Percentiles rank a stretch among this genome's conserved stretches.
These are phyloP conservation scores for Eretmochelys imbricata DNA, from an alignment of 2,113 vertebrate species.

Conservation along the genomic window DNA sequence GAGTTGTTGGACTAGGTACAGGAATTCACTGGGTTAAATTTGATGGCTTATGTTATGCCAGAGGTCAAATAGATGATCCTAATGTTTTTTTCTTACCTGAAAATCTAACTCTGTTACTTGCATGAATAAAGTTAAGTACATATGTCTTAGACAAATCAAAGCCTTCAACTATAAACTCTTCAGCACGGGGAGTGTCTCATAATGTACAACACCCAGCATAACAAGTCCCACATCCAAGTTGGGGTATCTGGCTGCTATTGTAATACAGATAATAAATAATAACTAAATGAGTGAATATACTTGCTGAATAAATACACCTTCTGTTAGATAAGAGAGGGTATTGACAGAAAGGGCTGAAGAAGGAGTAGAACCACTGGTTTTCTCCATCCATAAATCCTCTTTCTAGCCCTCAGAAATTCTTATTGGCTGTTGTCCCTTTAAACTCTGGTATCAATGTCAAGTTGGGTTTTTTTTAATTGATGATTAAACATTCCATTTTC, in stretches of 20 bases:
- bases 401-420: not conserved
- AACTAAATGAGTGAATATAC: not conserved
- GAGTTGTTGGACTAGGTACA: not conserved
- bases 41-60: not conserved
- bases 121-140: rapidly evolving
- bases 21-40: not conserved
- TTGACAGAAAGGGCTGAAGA: not conserved
- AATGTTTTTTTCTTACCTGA: not conserved
- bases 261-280: not conserved
- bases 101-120: not conserved
- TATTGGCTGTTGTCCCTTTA: not conserved
- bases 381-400: not conserved
- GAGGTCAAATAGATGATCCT: not conserved
- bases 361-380: too few species aligned
- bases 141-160: not conserved
- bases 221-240: not conserved
- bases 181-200: not conserved
- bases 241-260: too few species aligned
- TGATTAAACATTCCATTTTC: not conserved
- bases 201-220: not conserved
- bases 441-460: not conserved
- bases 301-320: not conserved
- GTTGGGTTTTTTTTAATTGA: not conserved
- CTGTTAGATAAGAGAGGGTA: too few species aligned
- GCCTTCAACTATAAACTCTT: rapidly evolving